Evolutionary conservation across 2,113 vertebrate species (phyloP).

Genomic region (Centropristis striata): DNA sequence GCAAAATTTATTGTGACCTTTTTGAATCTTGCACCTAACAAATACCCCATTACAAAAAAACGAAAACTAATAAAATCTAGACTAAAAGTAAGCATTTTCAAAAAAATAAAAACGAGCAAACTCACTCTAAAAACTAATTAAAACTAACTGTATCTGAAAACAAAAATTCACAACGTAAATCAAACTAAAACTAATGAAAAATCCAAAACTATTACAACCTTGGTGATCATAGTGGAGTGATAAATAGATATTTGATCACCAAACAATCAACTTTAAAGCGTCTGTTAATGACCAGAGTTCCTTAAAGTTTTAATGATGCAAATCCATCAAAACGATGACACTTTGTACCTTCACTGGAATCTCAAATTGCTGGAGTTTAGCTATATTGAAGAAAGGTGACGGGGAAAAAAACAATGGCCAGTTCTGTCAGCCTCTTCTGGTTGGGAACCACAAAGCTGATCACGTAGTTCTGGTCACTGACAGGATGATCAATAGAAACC

Average conservation of each 20-base stretch:
- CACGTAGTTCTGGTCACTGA: slow-evolving; percentile 95
- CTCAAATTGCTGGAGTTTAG: slow-evolving; percentile 96
- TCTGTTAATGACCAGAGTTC: slow-evolving; percentile 6
- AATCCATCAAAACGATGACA: slow-evolving; percentile 5
- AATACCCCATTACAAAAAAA: no score
- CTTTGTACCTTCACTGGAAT: slow-evolving; percentile 93
- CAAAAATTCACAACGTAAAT: no score
- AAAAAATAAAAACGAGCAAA: no score
- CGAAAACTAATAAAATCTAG: no score
- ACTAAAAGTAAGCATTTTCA: no score
- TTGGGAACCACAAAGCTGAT: slow-evolving; percentile 99
- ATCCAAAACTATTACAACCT: no score
- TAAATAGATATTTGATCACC: slow-evolving; percentile 68
- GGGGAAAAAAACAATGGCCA: slow-evolving; percentile 86
- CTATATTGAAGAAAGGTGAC: slow-evolving; percentile 73
- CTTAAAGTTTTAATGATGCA: slow-evolving; percentile 18
- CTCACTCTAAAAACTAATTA: no score
- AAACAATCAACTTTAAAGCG: slow-evolving; percentile 57
- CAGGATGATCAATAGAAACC: neutral
- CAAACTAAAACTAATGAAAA: no score
- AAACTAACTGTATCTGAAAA: no score
- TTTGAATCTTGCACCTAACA: no score
- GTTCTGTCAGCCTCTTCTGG: slow-evolving; percentile 90
- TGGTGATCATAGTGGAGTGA: slow-evolving; percentile 69
- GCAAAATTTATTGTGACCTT: no score